phyloP scores from a whole-genome alignment of 2,888 invertebrate genomes.

The Ormyrus pomaceus region DNA sequence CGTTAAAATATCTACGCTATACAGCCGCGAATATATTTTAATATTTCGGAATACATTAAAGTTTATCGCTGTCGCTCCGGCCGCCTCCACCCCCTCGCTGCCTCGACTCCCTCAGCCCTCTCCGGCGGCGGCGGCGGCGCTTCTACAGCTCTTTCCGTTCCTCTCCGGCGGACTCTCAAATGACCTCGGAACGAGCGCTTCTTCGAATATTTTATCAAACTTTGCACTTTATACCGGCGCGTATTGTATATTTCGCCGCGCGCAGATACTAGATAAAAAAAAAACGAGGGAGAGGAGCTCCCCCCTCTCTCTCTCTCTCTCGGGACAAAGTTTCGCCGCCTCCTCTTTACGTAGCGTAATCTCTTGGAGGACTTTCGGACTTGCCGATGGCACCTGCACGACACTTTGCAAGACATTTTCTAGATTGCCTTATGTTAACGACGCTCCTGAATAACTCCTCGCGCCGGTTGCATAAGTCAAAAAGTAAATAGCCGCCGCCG shows the following conservation, averaged over 20 bases:
- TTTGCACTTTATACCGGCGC: conserved; percentile 58
- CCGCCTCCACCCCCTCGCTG: conserved; percentile 53
- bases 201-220: conserved; percentile 59
- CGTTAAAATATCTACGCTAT: conserved; percentile 74
- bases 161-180: conserved; percentile 57
- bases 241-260: conserved; percentile 56
- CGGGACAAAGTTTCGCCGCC: conserved; percentile 29
- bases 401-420: conserved; percentile 27
- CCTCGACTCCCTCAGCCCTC: conserved; percentile 8
- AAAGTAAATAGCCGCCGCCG: background rate
- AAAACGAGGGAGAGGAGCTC: background rate
- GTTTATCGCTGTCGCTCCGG: conserved; percentile 71
- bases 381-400: conserved; percentile 36
- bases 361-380: conserved; percentile 48
- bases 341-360: conserved; percentile 28
- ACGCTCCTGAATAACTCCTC: background rate
- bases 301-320: too few relatives aligned
- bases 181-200: conserved; percentile 59
- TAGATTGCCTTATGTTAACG: conserved; percentile 38
- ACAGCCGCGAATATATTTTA: conserved; percentile 74
- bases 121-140: conserved; percentile 11
- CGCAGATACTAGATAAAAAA: conserved; percentile 42
- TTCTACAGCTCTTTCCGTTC: conserved; percentile 52
- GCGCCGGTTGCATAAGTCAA: background rate
- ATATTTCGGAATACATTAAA: conserved; percentile 76